Conservation (phyloP, 2,113 vertebrate species). For the crab-eating macaque (Macaca fascicularis) region T2T-MFA8v1.1 NC_088379.1:164002001-164002500, state of each 20-base stretch:
- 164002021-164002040: slow-evolving; percentile 44
- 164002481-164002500: slow-evolving; percentile 70
- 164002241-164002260: slow-evolving; percentile 21
- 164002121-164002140: slow-evolving; percentile 41
- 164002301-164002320: neutral
- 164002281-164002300: slow-evolving; percentile 36
- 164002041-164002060: slow-evolving; percentile 64
- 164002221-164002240: neutral
- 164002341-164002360: neutral
- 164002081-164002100: slow-evolving; percentile 35
- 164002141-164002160: slow-evolving; percentile 42
- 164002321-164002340: neutral
- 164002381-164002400: neutral
- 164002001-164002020: slow-evolving; percentile 74
- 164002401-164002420: slow-evolving; percentile 44
- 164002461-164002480: slow-evolving; percentile 49
- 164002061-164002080: slow-evolving; percentile 68
- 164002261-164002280: neutral
- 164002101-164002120: slow-evolving; percentile 31
- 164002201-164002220: neutral
- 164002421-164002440: slow-evolving; percentile 60
- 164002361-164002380: neutral
- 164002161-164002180: slow-evolving; percentile 26
- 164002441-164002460: slow-evolving; percentile 65
- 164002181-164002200: slow-evolving; percentile 50